Evolutionary conservation across 2,888 invertebrate genomes (phyloP), one percentile per base, ranked within the genome.

Genomic region (Galerucella nymphaeae): DNA sequence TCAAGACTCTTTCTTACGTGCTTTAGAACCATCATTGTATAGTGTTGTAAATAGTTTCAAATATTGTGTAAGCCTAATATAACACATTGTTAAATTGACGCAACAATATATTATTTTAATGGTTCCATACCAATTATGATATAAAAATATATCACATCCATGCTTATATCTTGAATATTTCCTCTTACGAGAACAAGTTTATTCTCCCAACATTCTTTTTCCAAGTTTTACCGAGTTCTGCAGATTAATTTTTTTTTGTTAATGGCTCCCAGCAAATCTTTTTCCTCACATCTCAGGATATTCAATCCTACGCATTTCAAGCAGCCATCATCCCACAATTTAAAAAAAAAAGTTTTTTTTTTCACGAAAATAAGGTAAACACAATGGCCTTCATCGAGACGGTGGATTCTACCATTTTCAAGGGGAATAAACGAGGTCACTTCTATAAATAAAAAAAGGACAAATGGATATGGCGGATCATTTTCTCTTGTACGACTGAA

Each of bases 241-340:
- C 59, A 38, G 59, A 38, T 59, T 59, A 9, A 59, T 14, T 59
- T 59, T 59, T 55, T 30, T 38, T 30, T n/a, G n/a, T n/a, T 48
- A 45, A 45, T 50, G 20, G 63, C 50, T 63, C 50, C 20, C 14
- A 42, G 50, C 48, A 48, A 63, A 63, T 63, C 63, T 38, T 58
- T 23, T 58, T 20, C 23, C 57, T 63, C 50, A 48, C 48, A 63
- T 50, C 14, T 48, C 63, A 8, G 50, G 20, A 48, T 48, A 63
- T 63, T 20, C 63, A 63, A 63, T 63, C 14, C 63, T 45, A 48
- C 63, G 45, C 48, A 63, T 23, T 48, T 16, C n/a, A 63, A 45
- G 23, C 20, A 63, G 23, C 14, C 63, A 63, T 63, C 63, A 63
- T 63, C 63, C 23, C 13, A 63, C 20, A 63, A 63, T 45, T 20